Evolutionary conservation across 1,140 invertebrate species (phyloP).

Genomic region (Ostrea denselamellosa): DNA sequence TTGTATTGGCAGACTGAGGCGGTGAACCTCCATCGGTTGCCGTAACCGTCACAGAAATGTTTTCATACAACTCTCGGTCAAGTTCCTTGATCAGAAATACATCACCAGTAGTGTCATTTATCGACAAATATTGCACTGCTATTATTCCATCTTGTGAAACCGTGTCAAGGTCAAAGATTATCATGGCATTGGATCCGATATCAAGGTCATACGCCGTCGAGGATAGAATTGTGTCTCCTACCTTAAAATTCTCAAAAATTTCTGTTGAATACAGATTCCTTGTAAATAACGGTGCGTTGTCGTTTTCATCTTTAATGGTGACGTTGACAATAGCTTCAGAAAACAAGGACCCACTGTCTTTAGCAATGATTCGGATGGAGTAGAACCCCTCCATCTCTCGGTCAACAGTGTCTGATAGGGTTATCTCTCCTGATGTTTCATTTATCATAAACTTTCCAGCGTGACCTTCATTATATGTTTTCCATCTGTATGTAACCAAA

Average conservation of each 20-base stretch:
- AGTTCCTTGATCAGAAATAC: slow-evolving; percentile 85
- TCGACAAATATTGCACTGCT: not conserved
- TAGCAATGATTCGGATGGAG: slow-evolving; percentile 71
- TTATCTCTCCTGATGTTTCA: slow-evolving; percentile 44
- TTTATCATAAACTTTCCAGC: slow-evolving; percentile 55
- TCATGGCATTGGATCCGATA: slow-evolving; percentile 41
- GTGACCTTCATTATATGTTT: slow-evolving; percentile 59
- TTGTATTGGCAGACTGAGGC: slow-evolving; percentile 60
- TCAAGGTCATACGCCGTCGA: slow-evolving; percentile 41
- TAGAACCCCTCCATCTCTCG: slow-evolving; percentile 32
- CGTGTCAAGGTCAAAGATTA: not conserved
- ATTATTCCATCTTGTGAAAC: not conserved
- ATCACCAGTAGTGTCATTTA: slow-evolving; percentile 52
- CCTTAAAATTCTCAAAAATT: slow-evolving; percentile 45
- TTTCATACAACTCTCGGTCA: slow-evolving; percentile 89
- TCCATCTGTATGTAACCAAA: slow-evolving; percentile 54
- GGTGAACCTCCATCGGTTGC: slow-evolving; percentile 85
- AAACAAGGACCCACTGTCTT: slow-evolving; percentile 75
- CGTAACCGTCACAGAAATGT: slow-evolving; percentile 88
- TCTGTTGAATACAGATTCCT: slow-evolving; percentile 35
- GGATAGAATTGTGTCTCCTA: slow-evolving; percentile 16
- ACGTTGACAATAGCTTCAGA: slow-evolving; percentile 39
- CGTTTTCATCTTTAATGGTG: slow-evolving; percentile 55
- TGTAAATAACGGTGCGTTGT: slow-evolving; percentile 46
- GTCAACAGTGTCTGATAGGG: slow-evolving; percentile 23